Evolutionary conservation across 2,888 invertebrate genomes (phyloP).

Genomic region (Arctia plantaginis): DNA sequence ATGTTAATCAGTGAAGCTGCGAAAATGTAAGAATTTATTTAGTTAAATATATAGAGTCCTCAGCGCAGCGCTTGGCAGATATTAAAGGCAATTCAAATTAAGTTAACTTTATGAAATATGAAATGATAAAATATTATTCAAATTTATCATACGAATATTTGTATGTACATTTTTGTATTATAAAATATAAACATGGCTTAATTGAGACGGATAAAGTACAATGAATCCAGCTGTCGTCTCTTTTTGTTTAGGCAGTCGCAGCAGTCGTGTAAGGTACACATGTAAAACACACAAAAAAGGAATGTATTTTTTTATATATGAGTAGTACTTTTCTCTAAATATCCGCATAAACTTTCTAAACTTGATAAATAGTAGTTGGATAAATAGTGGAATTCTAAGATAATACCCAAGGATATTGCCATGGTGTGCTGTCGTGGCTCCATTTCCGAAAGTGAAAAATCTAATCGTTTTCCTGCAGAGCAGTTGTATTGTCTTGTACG

Average conservation of each 20-base stretch:
- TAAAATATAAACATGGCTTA: neutral
- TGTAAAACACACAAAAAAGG: too few relatives aligned
- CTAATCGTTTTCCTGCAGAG: too few relatives aligned
- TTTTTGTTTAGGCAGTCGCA: neutral
- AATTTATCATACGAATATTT: neutral
- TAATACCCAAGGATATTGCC: too few relatives aligned
- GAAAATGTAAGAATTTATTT: conserved; percentile 13
- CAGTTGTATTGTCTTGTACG: neutral
- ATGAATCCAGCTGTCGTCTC: neutral
- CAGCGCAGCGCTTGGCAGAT: neutral
- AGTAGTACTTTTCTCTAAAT: too few relatives aligned
- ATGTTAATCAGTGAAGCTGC: conserved; percentile 1
- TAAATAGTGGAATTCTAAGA: too few relatives aligned
- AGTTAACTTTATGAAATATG: neutral
- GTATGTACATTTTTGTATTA: neutral
- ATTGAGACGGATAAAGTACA: neutral
- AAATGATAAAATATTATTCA: neutral
- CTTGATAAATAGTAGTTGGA: too few relatives aligned
- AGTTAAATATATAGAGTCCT: conserved; percentile 11
- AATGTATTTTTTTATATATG: too few relatives aligned
- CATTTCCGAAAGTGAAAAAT: too few relatives aligned
- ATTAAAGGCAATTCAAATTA: conserved; percentile 10
- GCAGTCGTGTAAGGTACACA: too few relatives aligned
- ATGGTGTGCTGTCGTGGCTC: too few relatives aligned
- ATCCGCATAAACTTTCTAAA: too few relatives aligned